Base-by-base conservation (phyloP, 1,140 invertebrate species). In the Drosophila kohkoa region DNA sequence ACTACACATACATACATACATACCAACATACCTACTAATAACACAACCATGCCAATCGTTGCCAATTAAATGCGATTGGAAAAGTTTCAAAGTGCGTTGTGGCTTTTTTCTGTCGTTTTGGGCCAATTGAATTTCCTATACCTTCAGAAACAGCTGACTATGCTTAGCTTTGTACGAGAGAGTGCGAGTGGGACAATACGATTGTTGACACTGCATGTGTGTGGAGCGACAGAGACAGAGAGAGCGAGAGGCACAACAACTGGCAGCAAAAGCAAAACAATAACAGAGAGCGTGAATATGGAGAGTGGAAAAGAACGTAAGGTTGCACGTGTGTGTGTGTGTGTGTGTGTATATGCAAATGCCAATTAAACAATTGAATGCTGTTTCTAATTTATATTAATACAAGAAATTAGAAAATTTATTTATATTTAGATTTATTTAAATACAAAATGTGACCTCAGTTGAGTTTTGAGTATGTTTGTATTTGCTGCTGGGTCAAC, bases 251-350 rank as follows among this genome's bases (percentile, higher is more conserved):
- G 58, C 48, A 77, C 75, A 64, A 70, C 63, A 67, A 74, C 63
- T 77, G 73, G 41, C 49, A 76, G 68, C 76, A 81, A 87, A 87
- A 87, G 77, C 83, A 87, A 87, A 87, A 87, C 83, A 87, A 87
- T 88, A 87, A 87, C 83, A 87, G 83, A 87, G 83, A 87, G 77
- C 79, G 66, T 55, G 49, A 28, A 70, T 54, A 46, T 60, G 49
- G 59, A 60, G 72, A 78, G 72, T 46, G 46, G 55, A 75, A 65
- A 54, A 71, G n/a, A 38, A 77, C 15, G 13, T 46, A 52, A n/a
- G 3, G 11, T 30, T 65, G 13, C 32, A 20, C 57, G 46, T 65
- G 59, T 75, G 35, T 59, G 32, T 64, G 32, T n/a, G n/a, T n/a
- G 25, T 55, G 43, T 16, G 28, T 48, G 13, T 13, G 16, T 48